phyloP scores from a whole-genome alignment of 2,113 vertebrate genomes.

The Sylvilagus bachmani region DNA sequence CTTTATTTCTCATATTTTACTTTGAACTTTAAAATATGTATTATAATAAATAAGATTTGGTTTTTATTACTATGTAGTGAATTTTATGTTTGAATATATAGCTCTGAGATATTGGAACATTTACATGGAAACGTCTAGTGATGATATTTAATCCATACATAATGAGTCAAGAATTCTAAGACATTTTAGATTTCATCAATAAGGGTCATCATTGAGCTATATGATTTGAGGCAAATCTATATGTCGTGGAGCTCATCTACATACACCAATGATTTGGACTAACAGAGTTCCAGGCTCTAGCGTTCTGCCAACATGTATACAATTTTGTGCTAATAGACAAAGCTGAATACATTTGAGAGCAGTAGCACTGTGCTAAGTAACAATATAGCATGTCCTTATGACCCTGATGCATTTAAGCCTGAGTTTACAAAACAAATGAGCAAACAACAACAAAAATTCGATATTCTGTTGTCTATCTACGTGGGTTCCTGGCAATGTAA shows the following conservation, averaged over 20 bases:
- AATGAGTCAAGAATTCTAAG: not conserved
- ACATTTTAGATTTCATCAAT: conserved; percentile 6
- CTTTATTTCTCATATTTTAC: conserved; percentile 45
- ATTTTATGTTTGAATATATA: not conserved
- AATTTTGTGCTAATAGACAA: not conserved
- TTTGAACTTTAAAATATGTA: not conserved
- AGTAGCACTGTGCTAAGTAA: not conserved
- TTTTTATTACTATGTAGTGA: conserved; percentile 25
- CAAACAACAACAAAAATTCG: not conserved
- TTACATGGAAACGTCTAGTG: not conserved
- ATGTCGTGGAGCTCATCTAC: not conserved
- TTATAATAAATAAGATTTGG: not conserved
- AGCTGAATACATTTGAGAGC: not conserved
- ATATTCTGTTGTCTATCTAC: not conserved
- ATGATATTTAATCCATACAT: not conserved
- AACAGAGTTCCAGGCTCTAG: not conserved
- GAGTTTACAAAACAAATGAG: not conserved
- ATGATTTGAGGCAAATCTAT: not conserved
- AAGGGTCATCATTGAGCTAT: not conserved
- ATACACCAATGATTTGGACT: not conserved
- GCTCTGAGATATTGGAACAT: not conserved
- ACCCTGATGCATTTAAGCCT: not conserved
- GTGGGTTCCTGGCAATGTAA: not conserved
- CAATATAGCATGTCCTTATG: not conserved
- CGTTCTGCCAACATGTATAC: not conserved